Percentiles rank a stretch among this genome's conserved stretches.
Conservation (phyloP, 2,113 vertebrate species). For the Amblyornis subalaris region DNA sequence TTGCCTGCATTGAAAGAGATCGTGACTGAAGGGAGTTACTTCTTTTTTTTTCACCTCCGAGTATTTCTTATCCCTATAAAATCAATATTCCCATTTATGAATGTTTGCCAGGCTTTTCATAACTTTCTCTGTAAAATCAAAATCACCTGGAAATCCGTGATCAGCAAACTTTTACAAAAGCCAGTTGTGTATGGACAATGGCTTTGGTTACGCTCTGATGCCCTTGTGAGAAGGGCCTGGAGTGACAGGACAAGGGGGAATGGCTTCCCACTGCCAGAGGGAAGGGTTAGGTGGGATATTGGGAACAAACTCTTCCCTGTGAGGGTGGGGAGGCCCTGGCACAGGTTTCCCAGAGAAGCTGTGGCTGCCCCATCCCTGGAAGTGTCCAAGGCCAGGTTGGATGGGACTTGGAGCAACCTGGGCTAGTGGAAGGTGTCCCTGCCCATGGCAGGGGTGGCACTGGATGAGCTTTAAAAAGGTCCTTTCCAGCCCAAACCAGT, state of each 20-base stretch:
- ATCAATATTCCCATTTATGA: neutral
- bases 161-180: neutral
- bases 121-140: neutral
- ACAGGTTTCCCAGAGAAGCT: neutral
- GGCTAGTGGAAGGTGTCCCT: neutral
- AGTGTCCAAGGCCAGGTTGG: neutral
- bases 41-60: neutral
- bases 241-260: neutral
- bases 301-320: fast-evolving
- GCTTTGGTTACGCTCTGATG: fast-evolving
- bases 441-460: neutral
- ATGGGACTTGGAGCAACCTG: fast-evolving
- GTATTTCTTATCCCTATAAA: neutral
- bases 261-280: neutral
- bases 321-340: neutral
- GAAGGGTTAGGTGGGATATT: fast-evolving
- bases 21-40: neutral
- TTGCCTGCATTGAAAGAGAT: neutral
- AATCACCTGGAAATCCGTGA: neutral
- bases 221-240: neutral
- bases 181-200: neutral
- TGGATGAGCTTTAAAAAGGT: neutral
- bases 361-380: neutral
- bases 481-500: neutral
- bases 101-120: neutral